Conservation (phyloP, 2,113 vertebrate species). For the Aepyceros melampus region DNA sequence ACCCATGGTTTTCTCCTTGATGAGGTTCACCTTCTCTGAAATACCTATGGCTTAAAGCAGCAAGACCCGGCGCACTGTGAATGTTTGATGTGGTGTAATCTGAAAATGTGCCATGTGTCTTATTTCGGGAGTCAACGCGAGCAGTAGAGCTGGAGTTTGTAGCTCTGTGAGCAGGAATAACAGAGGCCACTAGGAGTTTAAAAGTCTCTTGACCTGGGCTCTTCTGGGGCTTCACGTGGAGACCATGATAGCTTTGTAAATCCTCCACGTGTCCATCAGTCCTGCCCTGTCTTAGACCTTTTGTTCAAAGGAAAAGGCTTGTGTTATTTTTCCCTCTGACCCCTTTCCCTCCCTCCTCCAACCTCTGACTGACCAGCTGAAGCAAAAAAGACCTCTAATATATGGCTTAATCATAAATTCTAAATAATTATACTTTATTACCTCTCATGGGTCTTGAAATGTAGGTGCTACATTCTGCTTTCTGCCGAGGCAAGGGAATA, state of each 20-base stretch:
- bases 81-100: not conserved
- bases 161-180: not conserved
- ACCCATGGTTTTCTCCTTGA: not conserved
- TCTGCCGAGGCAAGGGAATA: conserved; percentile 56
- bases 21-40: not conserved
- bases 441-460: conserved; percentile 64
- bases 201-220: not conserved
- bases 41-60: not conserved
- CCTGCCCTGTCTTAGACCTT: not conserved
- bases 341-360: conserved; percentile 14
- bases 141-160: not conserved
- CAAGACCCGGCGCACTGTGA: not conserved
- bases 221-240: not conserved
- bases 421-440: conserved; percentile 71
- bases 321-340: conserved; percentile 38
- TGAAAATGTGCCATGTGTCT: not conserved
- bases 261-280: not conserved
- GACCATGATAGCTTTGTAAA: conserved; percentile 24
- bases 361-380: conserved; percentile 40
- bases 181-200: not conserved
- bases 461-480: conserved; percentile 67
- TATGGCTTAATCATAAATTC: conserved; percentile 75
- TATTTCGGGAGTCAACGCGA: not conserved
- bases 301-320: conserved; percentile 34
- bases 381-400: conserved; percentile 51